Percentiles rank a stretch among this genome's conserved stretches.
Evolutionary conservation across 2,113 vertebrate genomes (phyloP).

Genomic region (Varanus salvator): DNA sequence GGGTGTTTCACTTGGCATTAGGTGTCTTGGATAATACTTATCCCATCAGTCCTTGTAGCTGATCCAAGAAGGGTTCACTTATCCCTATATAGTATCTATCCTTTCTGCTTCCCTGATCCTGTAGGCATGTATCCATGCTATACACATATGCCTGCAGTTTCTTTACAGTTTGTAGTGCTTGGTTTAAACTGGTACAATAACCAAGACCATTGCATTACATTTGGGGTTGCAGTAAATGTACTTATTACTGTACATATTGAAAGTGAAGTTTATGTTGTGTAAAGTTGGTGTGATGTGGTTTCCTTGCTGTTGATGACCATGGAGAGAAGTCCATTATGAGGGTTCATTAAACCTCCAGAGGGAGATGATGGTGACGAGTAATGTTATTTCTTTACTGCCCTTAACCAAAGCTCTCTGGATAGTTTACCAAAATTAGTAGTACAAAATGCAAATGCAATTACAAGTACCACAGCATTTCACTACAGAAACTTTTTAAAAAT

Average conservation of each 20-base stretch:
- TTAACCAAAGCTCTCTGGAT: no score
- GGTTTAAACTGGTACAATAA: slow-evolving; percentile 7
- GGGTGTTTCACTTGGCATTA: neutral
- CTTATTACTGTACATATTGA: neutral
- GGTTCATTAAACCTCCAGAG: neutral
- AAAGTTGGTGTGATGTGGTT: neutral
- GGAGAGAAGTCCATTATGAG: neutral
- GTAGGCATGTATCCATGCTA: neutral
- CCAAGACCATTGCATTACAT: no score
- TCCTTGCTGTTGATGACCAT: neutral
- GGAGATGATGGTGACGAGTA: neutral
- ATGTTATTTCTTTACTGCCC: no score
- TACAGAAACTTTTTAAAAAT: no score
- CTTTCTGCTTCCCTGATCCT: accelerated
- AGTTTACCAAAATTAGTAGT: no score
- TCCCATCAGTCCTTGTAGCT: neutral
- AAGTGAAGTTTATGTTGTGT: neutral
- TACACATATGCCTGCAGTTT: neutral
- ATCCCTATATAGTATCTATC: neutral
- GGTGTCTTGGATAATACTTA: neutral
- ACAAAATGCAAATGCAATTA: no score
- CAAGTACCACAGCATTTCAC: no score
- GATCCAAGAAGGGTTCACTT: neutral
- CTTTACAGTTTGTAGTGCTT: accelerated
- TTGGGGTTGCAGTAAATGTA: neutral